These are phyloP conservation scores for Centrocercus urophasianus DNA, from an alignment of 2,113 vertebrate genomes.

Conservation along the genomic window DNA sequence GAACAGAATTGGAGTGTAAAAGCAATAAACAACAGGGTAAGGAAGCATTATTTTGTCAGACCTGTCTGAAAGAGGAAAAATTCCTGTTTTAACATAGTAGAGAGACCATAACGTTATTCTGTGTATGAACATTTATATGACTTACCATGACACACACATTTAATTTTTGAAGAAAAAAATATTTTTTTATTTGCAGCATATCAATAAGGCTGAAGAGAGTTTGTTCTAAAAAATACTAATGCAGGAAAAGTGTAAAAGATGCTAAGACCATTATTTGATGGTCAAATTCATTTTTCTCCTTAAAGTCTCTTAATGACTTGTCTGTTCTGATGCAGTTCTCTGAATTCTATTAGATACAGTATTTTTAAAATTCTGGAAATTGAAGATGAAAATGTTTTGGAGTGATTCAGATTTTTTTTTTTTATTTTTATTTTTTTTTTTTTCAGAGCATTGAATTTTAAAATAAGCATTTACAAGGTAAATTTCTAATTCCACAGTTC, in stretches of 20 bases:
- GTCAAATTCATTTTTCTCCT: background rate
- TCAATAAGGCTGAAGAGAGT: slow-evolving; percentile 2
- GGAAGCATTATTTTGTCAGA: background rate
- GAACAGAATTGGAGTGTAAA: background rate
- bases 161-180: slow-evolving; percentile 38
- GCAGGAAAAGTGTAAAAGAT: background rate
- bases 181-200: background rate
- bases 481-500: slow-evolving; percentile 11
- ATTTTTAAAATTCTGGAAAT: background rate
- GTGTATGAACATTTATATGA: background rate
- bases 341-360: background rate
- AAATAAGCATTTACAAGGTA: background rate
- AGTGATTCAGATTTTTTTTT: background rate
- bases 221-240: slow-evolving; percentile 30
- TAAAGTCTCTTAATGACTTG: background rate
- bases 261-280: background rate
- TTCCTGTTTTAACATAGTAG: background rate
- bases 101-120: background rate
- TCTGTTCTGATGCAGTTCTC: background rate
- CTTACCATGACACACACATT: background rate
- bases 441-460: background rate
- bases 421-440: background rate
- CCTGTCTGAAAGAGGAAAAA: background rate
- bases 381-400: background rate
- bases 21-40: background rate